Percentiles rank a stretch among this genome's conserved stretches.
phyloP scores from a whole-genome alignment of 1,140 invertebrate genomes.

The Parapsyche elsis region DNA sequence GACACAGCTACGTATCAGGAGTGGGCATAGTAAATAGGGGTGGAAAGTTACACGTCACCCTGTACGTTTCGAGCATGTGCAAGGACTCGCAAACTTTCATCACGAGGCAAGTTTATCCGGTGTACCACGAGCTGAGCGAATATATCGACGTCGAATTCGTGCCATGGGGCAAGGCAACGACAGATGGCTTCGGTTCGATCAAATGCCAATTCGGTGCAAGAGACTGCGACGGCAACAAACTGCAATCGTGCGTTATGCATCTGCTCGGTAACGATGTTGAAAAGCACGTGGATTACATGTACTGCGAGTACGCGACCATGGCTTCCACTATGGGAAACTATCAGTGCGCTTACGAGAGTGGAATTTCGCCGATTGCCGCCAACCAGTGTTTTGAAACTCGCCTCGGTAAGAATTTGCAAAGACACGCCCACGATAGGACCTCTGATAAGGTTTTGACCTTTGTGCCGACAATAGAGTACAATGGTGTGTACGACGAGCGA shows the following conservation, averaged over 20 bases:
- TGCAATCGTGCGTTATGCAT: constrained; percentile 62
- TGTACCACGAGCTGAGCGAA: constrained; percentile 58
- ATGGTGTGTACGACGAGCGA: constrained; percentile 18
- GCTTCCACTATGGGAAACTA: constrained; percentile 40
- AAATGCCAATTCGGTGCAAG: constrained; percentile 59
- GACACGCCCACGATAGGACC: constrained; percentile 36
- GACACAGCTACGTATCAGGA: background rate
- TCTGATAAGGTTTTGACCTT: constrained; percentile 35
- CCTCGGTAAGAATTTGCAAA: constrained; percentile 33
- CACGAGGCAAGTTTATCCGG: constrained; percentile 55
- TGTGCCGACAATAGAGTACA: constrained; percentile 51
- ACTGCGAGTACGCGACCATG: constrained; percentile 59
- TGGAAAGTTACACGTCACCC: constrained; percentile 60
- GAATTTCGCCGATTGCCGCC: background rate
- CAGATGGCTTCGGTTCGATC: constrained; percentile 52
- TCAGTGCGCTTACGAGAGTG: constrained; percentile 41
- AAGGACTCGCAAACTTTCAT: constrained; percentile 59
- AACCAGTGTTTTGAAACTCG: constrained; percentile 40
- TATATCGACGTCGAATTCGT: constrained; percentile 61
- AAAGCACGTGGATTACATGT: constrained; percentile 60
- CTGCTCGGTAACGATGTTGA: constrained; percentile 58
- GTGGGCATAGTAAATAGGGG: constrained; percentile 3
- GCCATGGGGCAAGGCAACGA: constrained; percentile 61
- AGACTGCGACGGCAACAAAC: constrained; percentile 62
- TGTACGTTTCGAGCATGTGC: constrained; percentile 59